Evolutionary conservation across 2,113 vertebrate species (phyloP).

Genomic region (Anser brachyrhynchus): DNA sequence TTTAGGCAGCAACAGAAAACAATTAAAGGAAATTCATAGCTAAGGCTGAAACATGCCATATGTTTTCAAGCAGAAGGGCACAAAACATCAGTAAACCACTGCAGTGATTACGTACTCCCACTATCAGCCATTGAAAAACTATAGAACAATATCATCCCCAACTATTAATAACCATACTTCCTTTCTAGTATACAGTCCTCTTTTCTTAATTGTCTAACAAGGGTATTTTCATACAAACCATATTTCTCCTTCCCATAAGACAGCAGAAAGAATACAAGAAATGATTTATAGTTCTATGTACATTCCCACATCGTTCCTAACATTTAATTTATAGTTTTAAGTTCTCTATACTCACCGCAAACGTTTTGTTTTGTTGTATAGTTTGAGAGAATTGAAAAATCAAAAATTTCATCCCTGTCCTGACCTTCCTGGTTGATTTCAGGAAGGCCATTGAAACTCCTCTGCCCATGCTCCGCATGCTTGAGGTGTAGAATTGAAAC

Average conservation of each 20-base stretch:
- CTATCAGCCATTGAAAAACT: constrained; percentile 58
- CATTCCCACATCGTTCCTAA: background rate
- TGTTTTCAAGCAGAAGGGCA: constrained; percentile 58
- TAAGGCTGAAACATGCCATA: constrained; percentile 26
- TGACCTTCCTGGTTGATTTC: background rate
- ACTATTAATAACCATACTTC: constrained; percentile 64
- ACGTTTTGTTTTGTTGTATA: background rate
- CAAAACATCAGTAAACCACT: constrained; percentile 53
- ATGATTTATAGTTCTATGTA: background rate
- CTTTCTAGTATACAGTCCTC: constrained; percentile 31
- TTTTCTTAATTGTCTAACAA: constrained; percentile 42
- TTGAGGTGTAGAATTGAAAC: background rate
- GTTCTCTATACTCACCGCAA: background rate
- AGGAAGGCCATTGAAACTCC: background rate
- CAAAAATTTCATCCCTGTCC: background rate
- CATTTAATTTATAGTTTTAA: background rate
- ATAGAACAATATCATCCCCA: constrained; percentile 55
- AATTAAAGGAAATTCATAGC: constrained; percentile 64
- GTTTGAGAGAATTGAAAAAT: background rate
- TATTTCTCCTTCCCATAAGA: background rate
- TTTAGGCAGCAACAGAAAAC: constrained; percentile 53
- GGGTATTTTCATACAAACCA: background rate
- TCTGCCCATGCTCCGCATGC: background rate
- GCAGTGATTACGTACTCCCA: constrained; percentile 45
- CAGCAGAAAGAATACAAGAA: background rate